Evolutionary conservation across 2,888 invertebrate genomes (phyloP), one percentile per base, ranked within the genome.

Genomic region (Sicus ferrugineus): DNA sequence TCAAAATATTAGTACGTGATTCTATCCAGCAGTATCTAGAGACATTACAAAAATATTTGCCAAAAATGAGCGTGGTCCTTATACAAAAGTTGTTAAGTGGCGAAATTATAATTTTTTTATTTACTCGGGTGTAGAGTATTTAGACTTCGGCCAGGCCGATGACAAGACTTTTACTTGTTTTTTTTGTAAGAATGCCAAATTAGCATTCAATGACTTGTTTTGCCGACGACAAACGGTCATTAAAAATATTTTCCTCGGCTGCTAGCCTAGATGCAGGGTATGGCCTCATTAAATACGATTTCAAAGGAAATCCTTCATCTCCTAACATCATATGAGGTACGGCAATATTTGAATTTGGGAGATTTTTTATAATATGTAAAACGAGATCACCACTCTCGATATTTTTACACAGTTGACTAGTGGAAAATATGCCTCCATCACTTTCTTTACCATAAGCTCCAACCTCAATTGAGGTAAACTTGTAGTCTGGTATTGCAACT

Each of bases 221-320:
- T 4, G 63, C 48, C 5, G 26, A n/a, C 30, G 63, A 63, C 19
- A 48, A 30, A 2, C 63, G 48, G 6, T 63, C 26, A 16, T 63
- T 63, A 30, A 63, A 63, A 42, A 63, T 63, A 30, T 26, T 28
- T 26, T 48, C 28, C 50, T 48, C 48, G 16, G 4, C 21, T 42
- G n/a, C 34, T 46, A 62, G 28, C 26, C 28, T 62, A 7, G 42
- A 9, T 14, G 30, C 48, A 16, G 50, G 46, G 30, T 48, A 63
- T 42, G 63, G 63, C 30, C 50, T 19, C 63, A 63, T 63, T 26
- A 63, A 28, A 28, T 28, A 16, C 26, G 26, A 11, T 48, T 48
- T 48, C 19, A 63, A 11, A n/a, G 63, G 63, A 26, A 63, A 63
- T 23, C 30, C 48, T 23, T 46, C 48, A 48, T 63, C 63, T 14